phyloP scores from a whole-genome alignment of 2,797 vertebrate genomes.

The Myoxocephalus aenaeus region DNA sequence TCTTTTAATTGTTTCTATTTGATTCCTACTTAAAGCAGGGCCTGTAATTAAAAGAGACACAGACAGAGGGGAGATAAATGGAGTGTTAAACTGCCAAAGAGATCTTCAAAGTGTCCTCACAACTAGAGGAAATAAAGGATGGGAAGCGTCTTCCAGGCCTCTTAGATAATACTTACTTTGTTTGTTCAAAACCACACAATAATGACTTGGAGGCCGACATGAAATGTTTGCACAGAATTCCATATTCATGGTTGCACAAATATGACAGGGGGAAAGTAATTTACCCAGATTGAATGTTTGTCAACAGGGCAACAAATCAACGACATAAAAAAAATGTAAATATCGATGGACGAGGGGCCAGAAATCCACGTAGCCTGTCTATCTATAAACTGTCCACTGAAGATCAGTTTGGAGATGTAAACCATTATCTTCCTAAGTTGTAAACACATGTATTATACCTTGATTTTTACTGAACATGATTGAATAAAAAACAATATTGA shows the following conservation, averaged over 20 bases:
- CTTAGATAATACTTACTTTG: neutral
- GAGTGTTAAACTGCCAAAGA: conserved; percentile 52
- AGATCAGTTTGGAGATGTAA: too few species aligned
- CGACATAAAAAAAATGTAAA: neutral
- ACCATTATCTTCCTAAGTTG: too few species aligned
- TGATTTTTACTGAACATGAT: too few species aligned
- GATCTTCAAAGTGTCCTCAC: conserved; percentile 58
- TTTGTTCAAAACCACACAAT: conserved; percentile 31
- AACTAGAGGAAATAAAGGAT: conserved; percentile 25
- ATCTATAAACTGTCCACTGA: too few species aligned
- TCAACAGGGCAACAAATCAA: conserved; percentile 33
- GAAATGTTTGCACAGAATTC: conserved; percentile 31
- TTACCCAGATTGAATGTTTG: conserved; percentile 16
- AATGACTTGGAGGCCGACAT: conserved; percentile 18
- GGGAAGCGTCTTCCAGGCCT: conserved; percentile 9
- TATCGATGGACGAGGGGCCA: too few species aligned
- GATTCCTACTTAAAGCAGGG: conserved; percentile 58
- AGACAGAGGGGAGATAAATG: conserved; percentile 50
- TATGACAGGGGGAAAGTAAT: conserved; percentile 15
- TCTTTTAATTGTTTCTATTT: conserved; percentile 75
- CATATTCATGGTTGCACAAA: conserved; percentile 33
- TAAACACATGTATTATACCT: too few species aligned
- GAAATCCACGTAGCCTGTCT: too few species aligned
- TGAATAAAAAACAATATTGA: too few species aligned
- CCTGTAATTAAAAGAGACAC: conserved; percentile 68